Evolutionary conservation across 2,888 invertebrate genomes (phyloP).

Genomic region (Molanna angustata): DNA sequence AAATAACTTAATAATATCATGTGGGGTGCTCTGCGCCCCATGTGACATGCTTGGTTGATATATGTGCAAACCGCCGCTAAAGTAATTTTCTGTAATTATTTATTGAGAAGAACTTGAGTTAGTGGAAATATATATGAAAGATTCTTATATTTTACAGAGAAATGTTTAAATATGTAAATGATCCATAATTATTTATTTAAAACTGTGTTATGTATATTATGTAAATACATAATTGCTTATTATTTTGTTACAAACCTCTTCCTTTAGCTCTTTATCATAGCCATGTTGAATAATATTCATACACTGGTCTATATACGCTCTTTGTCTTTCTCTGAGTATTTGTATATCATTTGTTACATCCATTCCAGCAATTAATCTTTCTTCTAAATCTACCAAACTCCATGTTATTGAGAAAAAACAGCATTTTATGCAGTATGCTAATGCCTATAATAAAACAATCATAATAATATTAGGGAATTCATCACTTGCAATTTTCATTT

Average conservation of each 20-base stretch:
- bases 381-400: constrained; percentile 83
- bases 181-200: not conserved
- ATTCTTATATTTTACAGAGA: too few relatives aligned
- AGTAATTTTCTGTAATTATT: too few relatives aligned
- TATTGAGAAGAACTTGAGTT: too few relatives aligned
- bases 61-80: too few relatives aligned
- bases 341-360: constrained; percentile 56
- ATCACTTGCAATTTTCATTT: too few relatives aligned
- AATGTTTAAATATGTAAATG: not conserved
- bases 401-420: constrained; percentile 86
- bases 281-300: constrained; percentile 66
- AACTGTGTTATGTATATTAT: not conserved
- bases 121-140: too few relatives aligned
- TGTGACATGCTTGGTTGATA: too few relatives aligned
- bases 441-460: constrained; percentile 50
- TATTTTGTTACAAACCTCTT: constrained; percentile 66
- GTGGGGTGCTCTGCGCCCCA: too few relatives aligned
- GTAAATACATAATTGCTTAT: too few relatives aligned
- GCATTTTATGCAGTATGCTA: constrained; percentile 66
- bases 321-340: constrained; percentile 67
- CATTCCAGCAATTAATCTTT: constrained; percentile 61
- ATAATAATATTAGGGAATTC: too few relatives aligned
- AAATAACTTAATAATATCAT: not conserved
- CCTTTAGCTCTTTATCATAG: constrained; percentile 66
- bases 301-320: constrained; percentile 72